Evolutionary conservation across 23 tunicate genomes (phyloP).

Genomic region (Halocynthia aurantium): DNA sequence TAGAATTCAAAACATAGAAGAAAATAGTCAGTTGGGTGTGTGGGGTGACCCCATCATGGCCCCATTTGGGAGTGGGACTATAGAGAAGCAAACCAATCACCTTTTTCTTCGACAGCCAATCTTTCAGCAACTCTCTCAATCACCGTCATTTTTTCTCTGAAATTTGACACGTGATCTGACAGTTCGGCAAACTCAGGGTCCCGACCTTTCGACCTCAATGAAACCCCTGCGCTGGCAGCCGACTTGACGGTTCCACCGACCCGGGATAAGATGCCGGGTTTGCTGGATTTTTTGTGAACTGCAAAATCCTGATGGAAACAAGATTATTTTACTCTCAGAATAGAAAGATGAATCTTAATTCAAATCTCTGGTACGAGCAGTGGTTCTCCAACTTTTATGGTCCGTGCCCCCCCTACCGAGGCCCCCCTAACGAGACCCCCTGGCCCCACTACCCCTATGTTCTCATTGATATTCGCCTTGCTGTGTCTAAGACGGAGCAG

Average conservation of each 20-base stretch:
- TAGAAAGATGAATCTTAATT: no score
- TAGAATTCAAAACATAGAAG: slow-evolving; percentile 1
- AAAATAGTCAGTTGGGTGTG: not conserved
- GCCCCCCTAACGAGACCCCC: no score
- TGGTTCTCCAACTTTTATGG: no score
- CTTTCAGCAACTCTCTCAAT: slow-evolving; percentile 61
- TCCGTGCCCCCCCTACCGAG: no score
- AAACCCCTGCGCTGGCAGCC: slow-evolving; percentile 8
- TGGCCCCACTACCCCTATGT: no score
- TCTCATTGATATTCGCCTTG: no score
- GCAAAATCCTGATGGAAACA: slow-evolving; percentile 34
- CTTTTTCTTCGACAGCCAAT: slow-evolving; percentile 57
- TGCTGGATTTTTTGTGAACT: slow-evolving; percentile 39
- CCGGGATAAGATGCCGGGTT: slow-evolving; percentile 58
- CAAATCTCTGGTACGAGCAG: no score
- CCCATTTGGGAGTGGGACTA: not conserved
- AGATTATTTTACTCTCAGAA: not conserved
- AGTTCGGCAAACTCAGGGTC: slow-evolving; percentile 65
- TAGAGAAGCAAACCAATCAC: slow-evolving; percentile 23
- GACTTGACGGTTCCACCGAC: slow-evolving; percentile 76
- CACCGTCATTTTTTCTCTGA: slow-evolving; percentile 77
- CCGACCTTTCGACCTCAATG: slow-evolving; percentile 15
- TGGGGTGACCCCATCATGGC: not conserved
- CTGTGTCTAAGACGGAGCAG: no score
- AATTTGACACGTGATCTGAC: slow-evolving; percentile 29